Conservation (phyloP, 2,113 vertebrate species). For the Gila orcuttii region DNA sequence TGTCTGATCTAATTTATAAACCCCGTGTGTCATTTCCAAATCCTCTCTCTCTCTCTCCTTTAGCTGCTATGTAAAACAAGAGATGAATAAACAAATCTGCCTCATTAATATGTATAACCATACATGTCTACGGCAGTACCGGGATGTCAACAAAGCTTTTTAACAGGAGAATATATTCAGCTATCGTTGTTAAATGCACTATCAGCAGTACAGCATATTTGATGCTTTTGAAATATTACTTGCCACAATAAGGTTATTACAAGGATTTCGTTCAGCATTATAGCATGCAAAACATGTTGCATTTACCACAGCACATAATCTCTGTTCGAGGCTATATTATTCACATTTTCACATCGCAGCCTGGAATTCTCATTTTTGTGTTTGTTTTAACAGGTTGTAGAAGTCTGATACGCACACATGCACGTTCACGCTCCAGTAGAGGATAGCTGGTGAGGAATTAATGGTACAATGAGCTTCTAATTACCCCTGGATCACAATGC, state of each 20-base stretch:
- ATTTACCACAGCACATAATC: not conserved
- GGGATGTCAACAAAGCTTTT: constrained; percentile 65
- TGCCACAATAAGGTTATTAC: constrained; percentile 57
- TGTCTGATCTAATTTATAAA: constrained; percentile 52
- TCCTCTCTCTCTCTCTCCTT: constrained; percentile 30
- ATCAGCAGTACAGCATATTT: constrained; percentile 50
- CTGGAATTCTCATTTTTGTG: constrained; percentile 8
- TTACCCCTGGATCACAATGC: constrained; percentile 49
- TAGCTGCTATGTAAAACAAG: constrained; percentile 69
- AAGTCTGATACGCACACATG: not conserved
- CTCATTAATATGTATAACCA: constrained; percentile 71
- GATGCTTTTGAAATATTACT: constrained; percentile 39
- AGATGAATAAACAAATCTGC: constrained; percentile 68
- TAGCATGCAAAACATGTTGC: constrained; percentile 35
- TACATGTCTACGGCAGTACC: constrained; percentile 60
- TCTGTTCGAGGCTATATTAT: not conserved
- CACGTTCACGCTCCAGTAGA: constrained; percentile 19
- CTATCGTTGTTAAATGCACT: constrained; percentile 49
- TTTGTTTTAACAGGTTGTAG: constrained; percentile 6
- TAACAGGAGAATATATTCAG: constrained; percentile 60
- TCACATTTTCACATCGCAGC: not conserved
- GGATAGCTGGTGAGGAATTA: constrained; percentile 33
- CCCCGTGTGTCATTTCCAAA: constrained; percentile 49
- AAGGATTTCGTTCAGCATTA: constrained; percentile 50
- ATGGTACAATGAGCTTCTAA: constrained; percentile 38